These are phyloP conservation scores for Dicyrtomina minuta DNA, from an alignment of 2,888 invertebrate genomes.

Conservation along the genomic window DNA sequence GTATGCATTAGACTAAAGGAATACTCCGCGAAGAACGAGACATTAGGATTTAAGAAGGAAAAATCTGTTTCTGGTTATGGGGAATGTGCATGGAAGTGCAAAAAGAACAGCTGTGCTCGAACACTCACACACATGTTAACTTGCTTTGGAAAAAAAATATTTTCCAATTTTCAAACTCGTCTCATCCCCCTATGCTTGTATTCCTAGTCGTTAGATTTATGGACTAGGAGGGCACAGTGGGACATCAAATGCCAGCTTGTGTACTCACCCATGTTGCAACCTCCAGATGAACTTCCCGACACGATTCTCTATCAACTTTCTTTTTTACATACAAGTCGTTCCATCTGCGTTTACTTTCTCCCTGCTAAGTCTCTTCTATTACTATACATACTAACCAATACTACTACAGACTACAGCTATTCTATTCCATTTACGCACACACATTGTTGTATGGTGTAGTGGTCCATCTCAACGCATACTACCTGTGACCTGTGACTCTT, in stretches of 20 bases:
- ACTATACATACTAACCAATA: too few species aligned
- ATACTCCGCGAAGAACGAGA: not conserved
- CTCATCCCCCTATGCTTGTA: not conserved
- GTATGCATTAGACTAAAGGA: not conserved
- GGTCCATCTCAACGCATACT: too few species aligned
- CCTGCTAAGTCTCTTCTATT: too few species aligned
- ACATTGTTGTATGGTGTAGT: not conserved
- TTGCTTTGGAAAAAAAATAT: conserved; percentile 12
- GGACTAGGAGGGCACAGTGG: conserved; percentile 13
- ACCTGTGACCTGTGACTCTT: too few species aligned
- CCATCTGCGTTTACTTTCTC: not conserved
- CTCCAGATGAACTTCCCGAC: not conserved
- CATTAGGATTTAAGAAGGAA: conserved; percentile 5
- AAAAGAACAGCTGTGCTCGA: conserved; percentile 18
- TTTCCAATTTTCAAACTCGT: conserved; percentile 25
- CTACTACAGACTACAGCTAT: not conserved
- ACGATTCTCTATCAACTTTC: not conserved
- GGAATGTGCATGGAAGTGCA: conserved; percentile 3
- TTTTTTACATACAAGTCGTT: not conserved
- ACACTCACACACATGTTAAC: conserved; percentile 1
- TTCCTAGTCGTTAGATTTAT: conserved; percentile 6
- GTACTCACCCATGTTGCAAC: too few species aligned
- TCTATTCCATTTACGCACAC: not conserved
- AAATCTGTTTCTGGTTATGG: not conserved
- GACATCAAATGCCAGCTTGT: conserved; percentile 8